These are phyloP conservation scores for Drosophila serrata DNA, from an alignment of 1,140 invertebrate species.

Conservation along the genomic window DNA sequence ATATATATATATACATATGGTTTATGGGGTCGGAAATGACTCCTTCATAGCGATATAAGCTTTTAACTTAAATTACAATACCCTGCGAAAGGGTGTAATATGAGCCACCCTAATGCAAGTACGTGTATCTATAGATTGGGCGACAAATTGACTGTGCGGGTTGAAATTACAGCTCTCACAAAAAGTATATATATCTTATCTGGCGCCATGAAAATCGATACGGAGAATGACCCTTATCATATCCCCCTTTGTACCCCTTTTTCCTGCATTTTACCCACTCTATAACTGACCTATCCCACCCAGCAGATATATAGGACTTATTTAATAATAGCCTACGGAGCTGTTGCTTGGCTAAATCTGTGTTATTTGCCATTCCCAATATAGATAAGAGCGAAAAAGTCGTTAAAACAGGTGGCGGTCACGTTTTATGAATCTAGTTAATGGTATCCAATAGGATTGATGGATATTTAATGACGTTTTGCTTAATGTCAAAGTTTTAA, in stretches of 20 bases:
- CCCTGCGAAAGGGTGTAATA: no score
- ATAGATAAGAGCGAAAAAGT: constrained; percentile 16
- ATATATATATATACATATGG: no score
- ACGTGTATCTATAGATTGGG: constrained; percentile 25
- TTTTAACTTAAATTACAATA: no score
- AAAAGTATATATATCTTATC: constrained; percentile 56
- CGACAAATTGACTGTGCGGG: constrained; percentile 43
- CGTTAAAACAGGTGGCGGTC: constrained; percentile 17
- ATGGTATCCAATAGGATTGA: not conserved
- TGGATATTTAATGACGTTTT: constrained; percentile 28
- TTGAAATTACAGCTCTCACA: constrained; percentile 38
- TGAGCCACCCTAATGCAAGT: constrained; percentile 15
- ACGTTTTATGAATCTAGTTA: not conserved
- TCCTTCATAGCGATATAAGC: no score
- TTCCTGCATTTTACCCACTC: not conserved
- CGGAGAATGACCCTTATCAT: constrained; percentile 7
- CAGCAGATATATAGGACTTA: no score
- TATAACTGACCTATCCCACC: constrained; percentile 57
- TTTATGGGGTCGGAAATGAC: no score
- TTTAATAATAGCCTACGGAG: constrained; percentile 53
- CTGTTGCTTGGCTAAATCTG: constrained; percentile 20
- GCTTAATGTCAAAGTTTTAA: not conserved
- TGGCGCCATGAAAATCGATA: constrained; percentile 61
- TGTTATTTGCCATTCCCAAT: constrained; percentile 43
- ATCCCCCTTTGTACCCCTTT: not conserved